Conservation (phyloP, 2,797 vertebrate genomes). For the Anguilla pacifica region DNA sequence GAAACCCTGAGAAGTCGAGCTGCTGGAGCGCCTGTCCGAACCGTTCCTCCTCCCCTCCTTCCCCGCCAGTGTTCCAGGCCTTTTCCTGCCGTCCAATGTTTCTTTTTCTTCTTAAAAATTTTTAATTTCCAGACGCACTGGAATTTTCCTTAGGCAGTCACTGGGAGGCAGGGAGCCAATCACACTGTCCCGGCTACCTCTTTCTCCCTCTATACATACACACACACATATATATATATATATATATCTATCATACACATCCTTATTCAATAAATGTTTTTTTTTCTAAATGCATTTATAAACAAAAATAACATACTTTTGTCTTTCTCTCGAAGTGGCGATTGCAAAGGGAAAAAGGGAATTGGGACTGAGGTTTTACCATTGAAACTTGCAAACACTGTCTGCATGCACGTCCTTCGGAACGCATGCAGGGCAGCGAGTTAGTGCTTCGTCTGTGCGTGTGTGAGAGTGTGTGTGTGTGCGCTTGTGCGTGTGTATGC, state of each 20-base stretch:
- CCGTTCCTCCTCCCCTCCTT: not conserved
- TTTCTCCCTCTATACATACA: slow-evolving; percentile 59
- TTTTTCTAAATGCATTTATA: slow-evolving; percentile 62
- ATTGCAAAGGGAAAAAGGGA: slow-evolving; percentile 71
- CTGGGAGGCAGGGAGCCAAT: not conserved
- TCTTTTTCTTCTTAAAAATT: not conserved
- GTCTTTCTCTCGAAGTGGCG: slow-evolving; percentile 73
- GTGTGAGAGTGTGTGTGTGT: slow-evolving; percentile 26
- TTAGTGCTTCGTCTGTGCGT: slow-evolving; percentile 13
- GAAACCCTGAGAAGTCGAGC: slow-evolving; percentile 5
- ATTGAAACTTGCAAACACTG: slow-evolving; percentile 75
- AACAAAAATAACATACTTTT: slow-evolving; percentile 61
- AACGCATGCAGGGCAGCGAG: slow-evolving; percentile 30
- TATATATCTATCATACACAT: slow-evolving; percentile 76
- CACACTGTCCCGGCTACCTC: slow-evolving; percentile 50
- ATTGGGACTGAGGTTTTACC: slow-evolving; percentile 77
- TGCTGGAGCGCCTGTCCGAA: no score
- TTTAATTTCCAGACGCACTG: not conserved
- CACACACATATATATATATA: slow-evolving; percentile 74
- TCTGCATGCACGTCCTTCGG: slow-evolving; percentile 50
- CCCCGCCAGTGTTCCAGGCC: not conserved
- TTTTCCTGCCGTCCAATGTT: not conserved
- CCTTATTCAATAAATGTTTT: slow-evolving; percentile 50
- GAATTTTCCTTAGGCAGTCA: not conserved
- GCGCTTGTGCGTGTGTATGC: slow-evolving; percentile 22